phyloP scores from a whole-genome alignment of 2,888 invertebrate species.

The Lepidochitona cinerea region DNA sequence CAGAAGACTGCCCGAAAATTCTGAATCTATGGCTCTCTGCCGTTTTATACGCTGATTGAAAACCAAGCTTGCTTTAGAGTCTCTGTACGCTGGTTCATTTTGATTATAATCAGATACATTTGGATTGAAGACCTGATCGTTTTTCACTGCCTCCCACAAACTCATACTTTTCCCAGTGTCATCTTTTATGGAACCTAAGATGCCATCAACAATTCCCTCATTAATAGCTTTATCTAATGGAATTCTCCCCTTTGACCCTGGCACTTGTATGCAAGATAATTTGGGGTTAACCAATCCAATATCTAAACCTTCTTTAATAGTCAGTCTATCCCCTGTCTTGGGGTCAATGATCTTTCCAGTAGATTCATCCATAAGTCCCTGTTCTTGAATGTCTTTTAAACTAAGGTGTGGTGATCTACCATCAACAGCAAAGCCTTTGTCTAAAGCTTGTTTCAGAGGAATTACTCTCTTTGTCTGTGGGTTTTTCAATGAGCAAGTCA shows the following conservation, averaged over 20 bases:
- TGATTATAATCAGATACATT: not conserved
- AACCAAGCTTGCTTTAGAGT: too few relatives aligned
- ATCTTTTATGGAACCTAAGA: conserved; percentile 31
- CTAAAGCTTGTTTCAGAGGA: conserved; percentile 84
- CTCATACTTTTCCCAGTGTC: conserved; percentile 71
- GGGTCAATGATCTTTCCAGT: conserved; percentile 86
- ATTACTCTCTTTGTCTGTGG: conserved; percentile 75
- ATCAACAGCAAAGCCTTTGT: conserved; percentile 77
- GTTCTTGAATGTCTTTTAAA: conserved; percentile 51
- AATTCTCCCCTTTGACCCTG: not conserved
- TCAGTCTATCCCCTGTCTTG: conserved; percentile 83
- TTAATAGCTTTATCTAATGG: not conserved
- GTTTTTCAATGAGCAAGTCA: conserved; percentile 44
- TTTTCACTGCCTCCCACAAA: conserved; percentile 81
- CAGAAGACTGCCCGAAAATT: not conserved
- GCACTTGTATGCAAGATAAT: not conserved
- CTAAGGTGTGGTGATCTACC: conserved; percentile 17
- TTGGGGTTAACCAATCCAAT: conserved; percentile 76
- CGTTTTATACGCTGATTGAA: not conserved
- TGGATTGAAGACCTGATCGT: conserved; percentile 77
- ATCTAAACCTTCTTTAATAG: conserved; percentile 86
- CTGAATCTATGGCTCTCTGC: not conserved
- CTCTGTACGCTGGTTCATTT: not conserved
- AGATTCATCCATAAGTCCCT: conserved; percentile 65
- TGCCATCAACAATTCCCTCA: conserved; percentile 12